A percentile compares a stretch with the other conserved stretches of the same genome.
Conservation (phyloP, 2,888 invertebrate genomes). For the Agonopterix heracliana region DNA sequence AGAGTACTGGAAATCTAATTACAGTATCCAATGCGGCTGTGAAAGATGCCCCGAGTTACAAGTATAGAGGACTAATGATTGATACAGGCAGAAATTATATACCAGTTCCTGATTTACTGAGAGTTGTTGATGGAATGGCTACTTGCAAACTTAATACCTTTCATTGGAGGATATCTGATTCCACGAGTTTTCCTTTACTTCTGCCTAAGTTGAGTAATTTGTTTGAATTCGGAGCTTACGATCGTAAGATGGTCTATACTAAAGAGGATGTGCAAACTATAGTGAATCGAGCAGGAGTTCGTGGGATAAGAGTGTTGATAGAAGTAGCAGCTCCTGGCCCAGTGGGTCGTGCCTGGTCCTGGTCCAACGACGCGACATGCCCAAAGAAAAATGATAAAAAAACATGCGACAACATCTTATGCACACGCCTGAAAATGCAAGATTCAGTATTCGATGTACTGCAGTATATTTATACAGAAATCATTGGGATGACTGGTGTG, state of each 20-base stretch:
- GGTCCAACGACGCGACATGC: slow-evolving; percentile 78
- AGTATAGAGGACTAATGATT: slow-evolving; percentile 90
- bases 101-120: slow-evolving; percentile 80
- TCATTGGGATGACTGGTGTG: slow-evolving; percentile 81
- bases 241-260: slow-evolving; percentile 82
- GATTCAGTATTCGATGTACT: slow-evolving; percentile 81
- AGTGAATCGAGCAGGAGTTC: slow-evolving; percentile 82
- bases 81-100: slow-evolving; percentile 94
- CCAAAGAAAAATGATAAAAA: slow-evolving; percentile 28
- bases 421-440: slow-evolving; percentile 83
- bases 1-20: slow-evolving; percentile 76
- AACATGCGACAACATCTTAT: slow-evolving; percentile 83
- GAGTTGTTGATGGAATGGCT: slow-evolving; percentile 89
- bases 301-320: slow-evolving; percentile 89
- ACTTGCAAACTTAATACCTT: slow-evolving; percentile 92
- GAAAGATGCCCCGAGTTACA: slow-evolving; percentile 84
- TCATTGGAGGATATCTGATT: slow-evolving; percentile 93
- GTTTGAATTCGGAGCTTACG: slow-evolving; percentile 87
- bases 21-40: slow-evolving; percentile 78
- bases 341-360: slow-evolving; percentile 89
- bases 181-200: slow-evolving; percentile 91
- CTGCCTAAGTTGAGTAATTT: slow-evolving; percentile 82
- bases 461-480: slow-evolving; percentile 82
- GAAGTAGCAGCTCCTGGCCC: slow-evolving; percentile 94
- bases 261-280: slow-evolving; percentile 81